These are phyloP conservation scores for Caenorhabditis japonica DNA, from an alignment of 2,888 invertebrate genomes.

Conservation along the genomic window DNA sequence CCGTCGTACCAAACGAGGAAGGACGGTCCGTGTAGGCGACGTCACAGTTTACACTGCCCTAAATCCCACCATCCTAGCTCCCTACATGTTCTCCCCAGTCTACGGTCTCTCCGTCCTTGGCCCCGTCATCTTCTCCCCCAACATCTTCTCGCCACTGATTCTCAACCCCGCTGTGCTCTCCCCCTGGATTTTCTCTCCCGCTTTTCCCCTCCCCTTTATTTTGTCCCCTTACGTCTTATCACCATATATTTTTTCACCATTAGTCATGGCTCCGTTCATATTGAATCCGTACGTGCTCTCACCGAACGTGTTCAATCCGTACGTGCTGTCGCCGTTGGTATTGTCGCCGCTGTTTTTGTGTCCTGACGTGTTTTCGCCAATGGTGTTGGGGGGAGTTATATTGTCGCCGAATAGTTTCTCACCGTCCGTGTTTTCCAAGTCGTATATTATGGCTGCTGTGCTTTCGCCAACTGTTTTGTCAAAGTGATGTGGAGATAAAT, in stretches of 20 bases:
- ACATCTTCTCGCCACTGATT: conserved; percentile 70
- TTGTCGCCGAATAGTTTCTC: conserved; percentile 69
- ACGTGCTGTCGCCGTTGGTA: conserved; percentile 68
- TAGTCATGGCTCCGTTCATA: conserved; percentile 69
- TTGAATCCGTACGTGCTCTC: conserved; percentile 57
- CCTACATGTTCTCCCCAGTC: conserved; percentile 57
- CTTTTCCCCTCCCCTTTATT: conserved; percentile 61
- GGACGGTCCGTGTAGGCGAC: conserved; percentile 3
- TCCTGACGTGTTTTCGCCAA: conserved; percentile 57
- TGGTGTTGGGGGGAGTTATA: conserved; percentile 67
- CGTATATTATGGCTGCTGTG: conserved; percentile 65
- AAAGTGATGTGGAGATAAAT: conserved; percentile 2
- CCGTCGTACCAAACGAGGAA: conserved; percentile 32
- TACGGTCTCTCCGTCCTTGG: conserved; percentile 67
- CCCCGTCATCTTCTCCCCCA: conserved; percentile 68
- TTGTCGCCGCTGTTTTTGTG: conserved; percentile 49
- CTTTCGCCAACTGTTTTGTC: conserved; percentile 68
- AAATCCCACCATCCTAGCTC: conserved; percentile 39
- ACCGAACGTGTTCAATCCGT: conserved; percentile 67
- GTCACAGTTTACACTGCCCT: conserved; percentile 24
- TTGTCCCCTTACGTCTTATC: conserved; percentile 60
- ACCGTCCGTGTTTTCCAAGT: conserved; percentile 69
- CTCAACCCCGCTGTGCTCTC: conserved; percentile 67
- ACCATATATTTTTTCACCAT: conserved; percentile 55
- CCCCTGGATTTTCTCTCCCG: conserved; percentile 62